These are phyloP conservation scores for Anoplophora glabripennis DNA, from an alignment of 1,140 invertebrate genomes.

Conservation along the genomic window DNA sequence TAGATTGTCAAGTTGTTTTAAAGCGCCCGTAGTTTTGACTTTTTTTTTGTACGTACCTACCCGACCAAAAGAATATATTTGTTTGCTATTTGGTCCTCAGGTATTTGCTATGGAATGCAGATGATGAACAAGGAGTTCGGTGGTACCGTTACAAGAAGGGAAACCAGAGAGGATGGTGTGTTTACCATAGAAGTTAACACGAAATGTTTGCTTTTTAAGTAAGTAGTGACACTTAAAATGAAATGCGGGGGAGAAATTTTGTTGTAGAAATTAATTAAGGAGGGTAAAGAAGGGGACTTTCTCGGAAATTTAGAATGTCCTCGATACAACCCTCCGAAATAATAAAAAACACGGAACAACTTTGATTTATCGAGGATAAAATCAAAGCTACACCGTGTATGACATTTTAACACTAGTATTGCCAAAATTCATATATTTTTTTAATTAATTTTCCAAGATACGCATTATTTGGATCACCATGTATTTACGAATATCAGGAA, in stretches of 20 bases:
- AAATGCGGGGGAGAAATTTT: too few species aligned
- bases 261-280: background rate
- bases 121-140: slow-evolving; percentile 98
- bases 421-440: background rate
- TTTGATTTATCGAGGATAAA: slow-evolving; percentile 1
- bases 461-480: background rate
- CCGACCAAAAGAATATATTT: background rate
- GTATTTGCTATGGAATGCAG: slow-evolving; percentile 99
- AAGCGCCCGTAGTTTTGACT: too few species aligned
- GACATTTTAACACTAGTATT: slow-evolving; percentile 6
- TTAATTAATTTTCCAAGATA: background rate
- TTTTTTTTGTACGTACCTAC: too few species aligned
- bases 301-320: slow-evolving; percentile 1
- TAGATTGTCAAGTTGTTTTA: too few species aligned
- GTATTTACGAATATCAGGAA: too few species aligned
- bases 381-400: background rate
- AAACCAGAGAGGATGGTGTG: slow-evolving; percentile 92
- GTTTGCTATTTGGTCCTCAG: slow-evolving; percentile 48
- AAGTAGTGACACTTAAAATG: slow-evolving; percentile 49
- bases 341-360: slow-evolving; percentile 19
- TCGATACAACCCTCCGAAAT: slow-evolving; percentile 22
- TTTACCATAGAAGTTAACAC: slow-evolving; percentile 86
- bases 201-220: slow-evolving; percentile 91
- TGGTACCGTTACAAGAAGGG: slow-evolving; percentile 85
- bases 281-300: slow-evolving; percentile 21